These are phyloP conservation scores for Pagetopsis macropterus DNA, from an alignment of 2,797 vertebrate genomes.

Conservation along the genomic window DNA sequence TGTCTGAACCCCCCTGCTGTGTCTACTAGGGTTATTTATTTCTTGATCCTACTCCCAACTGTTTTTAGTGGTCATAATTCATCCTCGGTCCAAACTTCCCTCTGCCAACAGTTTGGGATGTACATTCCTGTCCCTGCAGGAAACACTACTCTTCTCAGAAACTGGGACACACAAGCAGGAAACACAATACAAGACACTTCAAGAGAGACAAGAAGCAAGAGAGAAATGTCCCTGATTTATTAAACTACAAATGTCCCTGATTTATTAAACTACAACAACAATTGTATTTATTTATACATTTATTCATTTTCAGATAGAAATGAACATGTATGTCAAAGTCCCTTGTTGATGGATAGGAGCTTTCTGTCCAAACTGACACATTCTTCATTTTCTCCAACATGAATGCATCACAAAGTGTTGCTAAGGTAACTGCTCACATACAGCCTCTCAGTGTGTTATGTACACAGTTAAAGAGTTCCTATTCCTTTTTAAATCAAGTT, in stretches of 20 bases:
- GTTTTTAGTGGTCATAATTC: slow-evolving; percentile 6
- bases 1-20: not conserved
- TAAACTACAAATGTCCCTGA: not conserved
- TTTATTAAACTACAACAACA: not conserved
- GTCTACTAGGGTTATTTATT: slow-evolving; percentile 4
- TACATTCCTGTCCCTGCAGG: slow-evolving; percentile 26
- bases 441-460: not conserved
- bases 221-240: not conserved
- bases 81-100: slow-evolving; percentile 6
- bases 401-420: not conserved
- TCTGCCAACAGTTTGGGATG: not conserved
- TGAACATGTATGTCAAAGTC: slow-evolving; percentile 1
- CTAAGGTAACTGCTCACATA: not conserved
- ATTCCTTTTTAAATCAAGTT: not conserved
- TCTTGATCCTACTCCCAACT: not conserved
- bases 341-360: not conserved
- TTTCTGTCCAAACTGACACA: no score
- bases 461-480: not conserved
- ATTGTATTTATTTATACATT: slow-evolving; percentile 4
- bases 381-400: no score
- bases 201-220: not conserved
- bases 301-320: slow-evolving; percentile 3
- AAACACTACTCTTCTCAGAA: slow-evolving; percentile 28
- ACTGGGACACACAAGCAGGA: slow-evolving; percentile 16
- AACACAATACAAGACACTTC: not conserved